Evolutionary conservation across 2,797 vertebrate species (phyloP), one percentile per base, ranked within the genome.

Genomic region (Micromesistius poutassou): DNA sequence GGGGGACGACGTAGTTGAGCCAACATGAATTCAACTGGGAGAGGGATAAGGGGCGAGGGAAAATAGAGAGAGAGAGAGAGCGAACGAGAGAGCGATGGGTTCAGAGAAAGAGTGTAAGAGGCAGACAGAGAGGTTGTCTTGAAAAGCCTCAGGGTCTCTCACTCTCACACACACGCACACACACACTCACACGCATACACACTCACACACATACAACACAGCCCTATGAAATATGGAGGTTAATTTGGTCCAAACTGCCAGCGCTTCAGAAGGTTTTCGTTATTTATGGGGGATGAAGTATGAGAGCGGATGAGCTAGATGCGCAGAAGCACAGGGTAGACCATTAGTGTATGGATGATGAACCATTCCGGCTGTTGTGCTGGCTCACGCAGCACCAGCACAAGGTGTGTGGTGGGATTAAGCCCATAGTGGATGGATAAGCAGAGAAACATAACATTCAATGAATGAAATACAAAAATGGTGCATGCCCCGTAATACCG

Each of bases 191-290:
- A 55, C 46, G 22, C 55, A 7, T 12, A 31, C 78, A 83, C 80
- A 78, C 72, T 84, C 80, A 75, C 75, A 78, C 38, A 70, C 74
- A 78, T 79, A 81, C 88, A 77, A 78, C 79, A 83, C 77, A 84
- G 83, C 76, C 72, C 74, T 71, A 70, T 84, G 82, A 88, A 86
- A 85, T 87, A 87, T 86, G 77, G 79, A 84, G 78, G 72, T 76
- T 81, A 86, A 87, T 85, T 82, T 31, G 55, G 75, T 30, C 76
- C 68, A 86, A 86, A 86, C 82, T 80, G 79, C 79, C 80, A 81
- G 55, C 16, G 76, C 77, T 75, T 76, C 75, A 76, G 75, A 76
- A 33, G 75, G 31, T 85, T 66, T 84, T 83, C 75, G 75, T 86
- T 75, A 87, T 83, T 80, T 76, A 82, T 79, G 28, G 62, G 78